Evolutionary conservation across 1,140 invertebrate genomes (phyloP), one percentile per base, ranked within the genome.

Genomic region (Tenebrio molitor): DNA sequence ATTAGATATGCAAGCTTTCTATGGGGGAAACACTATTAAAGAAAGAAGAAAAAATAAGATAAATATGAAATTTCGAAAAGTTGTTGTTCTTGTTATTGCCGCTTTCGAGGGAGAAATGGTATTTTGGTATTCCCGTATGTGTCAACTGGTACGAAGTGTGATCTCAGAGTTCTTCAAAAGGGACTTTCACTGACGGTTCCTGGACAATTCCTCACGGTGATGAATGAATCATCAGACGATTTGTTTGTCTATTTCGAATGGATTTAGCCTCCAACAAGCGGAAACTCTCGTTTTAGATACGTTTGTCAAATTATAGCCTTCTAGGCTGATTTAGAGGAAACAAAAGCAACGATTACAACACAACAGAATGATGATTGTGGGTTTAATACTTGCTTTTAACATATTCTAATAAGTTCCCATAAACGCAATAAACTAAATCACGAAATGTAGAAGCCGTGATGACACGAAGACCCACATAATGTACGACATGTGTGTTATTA

Each of bases 401-500:
- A n/a, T n/a, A n/a, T n/a, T n/a, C n/a, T n/a, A n/a, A n/a, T n/a
- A 29, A 58, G 15, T 58, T 58, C 50, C n/a, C 50, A 58, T 12
- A 58, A 58, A n/a, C 14, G 21, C 21, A 58, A 1, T 23, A 58
- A 58, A 58, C 16, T 66, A 21, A 66, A 41, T 44, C 64, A 66
- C 64, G 42, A 66, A 44, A 42, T 66, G 39, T 66, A 41, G 36
- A 39, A 41, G 39, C 39, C 64, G 42, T 44, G 64, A 66, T 66
- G 64, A 44, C 64, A 66, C 42, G 16, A 23, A 66, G 64, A 66
- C 64, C 64, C 64, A 66, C 64, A 66, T 66, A 64, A 39, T 39
- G 36, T 65, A 12, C 12, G 23, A 58, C 23, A 58, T 58, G 50
- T 58, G 50, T 25, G 23, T 29, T 58, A 23, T 53, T 53, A 58